phyloP scores from a whole-genome alignment of 2,797 vertebrate species.

The Mus spretus region DNA sequence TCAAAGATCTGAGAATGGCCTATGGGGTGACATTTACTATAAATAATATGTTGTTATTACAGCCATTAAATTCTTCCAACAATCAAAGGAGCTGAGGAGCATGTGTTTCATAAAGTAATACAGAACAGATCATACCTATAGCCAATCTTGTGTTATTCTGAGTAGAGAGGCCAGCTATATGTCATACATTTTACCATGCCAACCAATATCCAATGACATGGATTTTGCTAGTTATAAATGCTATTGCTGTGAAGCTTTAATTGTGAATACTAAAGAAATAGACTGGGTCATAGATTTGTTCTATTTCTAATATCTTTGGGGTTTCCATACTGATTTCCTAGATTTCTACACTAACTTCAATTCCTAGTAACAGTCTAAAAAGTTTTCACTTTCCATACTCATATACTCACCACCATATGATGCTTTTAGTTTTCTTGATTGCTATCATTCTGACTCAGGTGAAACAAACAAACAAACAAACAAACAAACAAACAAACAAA shows the following conservation, averaged over 20 bases:
- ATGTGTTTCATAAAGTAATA: not conserved
- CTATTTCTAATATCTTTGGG: not conserved
- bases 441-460: not conserved
- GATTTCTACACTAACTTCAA: not conserved
- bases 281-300: not conserved
- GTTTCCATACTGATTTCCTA: not conserved
- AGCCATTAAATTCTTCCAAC: not conserved
- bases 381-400: not conserved
- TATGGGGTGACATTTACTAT: not conserved
- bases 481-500: not conserved
- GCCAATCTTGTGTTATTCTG: not conserved
- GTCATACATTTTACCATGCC: not conserved
- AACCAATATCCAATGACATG: not conserved
- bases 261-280: not conserved
- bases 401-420: not conserved
- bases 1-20: not conserved
- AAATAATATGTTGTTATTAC: not conserved
- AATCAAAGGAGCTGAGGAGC: not conserved
- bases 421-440: not conserved
- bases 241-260: not conserved
- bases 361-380: not conserved
- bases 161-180: not conserved
- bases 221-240: not conserved
- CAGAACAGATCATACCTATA: not conserved
- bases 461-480: not conserved